Conservation (phyloP, 2,113 vertebrate genomes). For the Asarcornis scutulata region DNA sequence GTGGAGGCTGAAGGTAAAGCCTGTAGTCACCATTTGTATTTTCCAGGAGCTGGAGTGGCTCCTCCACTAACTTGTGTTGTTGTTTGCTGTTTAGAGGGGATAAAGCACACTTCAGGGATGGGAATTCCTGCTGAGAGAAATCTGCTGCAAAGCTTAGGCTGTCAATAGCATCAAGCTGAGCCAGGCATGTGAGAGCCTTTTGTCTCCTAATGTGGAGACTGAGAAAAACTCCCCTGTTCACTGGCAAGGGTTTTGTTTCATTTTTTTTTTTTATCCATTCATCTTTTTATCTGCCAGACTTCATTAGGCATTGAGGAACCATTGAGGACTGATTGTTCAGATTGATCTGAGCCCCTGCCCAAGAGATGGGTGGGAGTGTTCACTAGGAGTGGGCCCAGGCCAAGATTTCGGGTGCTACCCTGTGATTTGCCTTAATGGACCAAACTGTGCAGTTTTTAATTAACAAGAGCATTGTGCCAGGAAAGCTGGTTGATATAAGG, state of each 20-base stretch:
- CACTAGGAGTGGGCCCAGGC: neutral
- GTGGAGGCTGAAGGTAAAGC: conserved; percentile 33
- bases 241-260: neutral
- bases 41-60: conserved; percentile 28
- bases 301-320: neutral
- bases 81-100: conserved; percentile 17
- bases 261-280: neutral
- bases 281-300: neutral
- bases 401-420: neutral
- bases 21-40: neutral
- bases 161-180: neutral
- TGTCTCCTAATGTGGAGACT: conserved; percentile 5
- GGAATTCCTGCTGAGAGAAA: conserved; percentile 45
- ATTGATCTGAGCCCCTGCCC: neutral
- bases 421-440: neutral
- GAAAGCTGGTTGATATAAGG: neutral
- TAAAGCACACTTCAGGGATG: conserved; percentile 53
- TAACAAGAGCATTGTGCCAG: neutral
- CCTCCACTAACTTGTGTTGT: conserved; percentile 1
- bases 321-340: neutral
- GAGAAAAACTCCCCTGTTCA: conserved; percentile 15
- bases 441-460: neutral
- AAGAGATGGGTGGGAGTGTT: neutral
- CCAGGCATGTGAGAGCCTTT: neutral
- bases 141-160: neutral